phyloP scores from a whole-genome alignment of 37 sponge, comb jelly and placozoan species.

The Tethya wilhelma region DNA sequence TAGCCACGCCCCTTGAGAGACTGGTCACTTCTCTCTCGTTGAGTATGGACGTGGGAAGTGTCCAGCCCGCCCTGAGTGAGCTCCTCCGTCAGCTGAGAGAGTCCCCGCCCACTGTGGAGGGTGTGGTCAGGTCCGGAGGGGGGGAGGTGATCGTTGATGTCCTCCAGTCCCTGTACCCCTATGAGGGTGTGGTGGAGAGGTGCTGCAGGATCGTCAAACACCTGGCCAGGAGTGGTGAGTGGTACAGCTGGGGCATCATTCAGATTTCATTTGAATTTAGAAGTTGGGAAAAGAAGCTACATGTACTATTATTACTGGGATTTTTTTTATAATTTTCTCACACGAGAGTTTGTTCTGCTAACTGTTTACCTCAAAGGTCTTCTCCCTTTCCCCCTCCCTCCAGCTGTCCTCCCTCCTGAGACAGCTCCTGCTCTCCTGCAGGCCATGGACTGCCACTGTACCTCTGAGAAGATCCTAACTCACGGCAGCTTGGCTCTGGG shows the following conservation, averaged over 20 bases:
- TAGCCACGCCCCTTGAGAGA: not conserved
- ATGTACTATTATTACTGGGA: not conserved
- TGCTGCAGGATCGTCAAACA: constrained; percentile 1
- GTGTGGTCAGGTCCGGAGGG: not conserved
- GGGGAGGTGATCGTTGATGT: not conserved
- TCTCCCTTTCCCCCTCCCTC: no score
- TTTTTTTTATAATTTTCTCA: not conserved
- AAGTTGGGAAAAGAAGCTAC: not conserved
- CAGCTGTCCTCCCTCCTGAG: constrained; percentile 2
- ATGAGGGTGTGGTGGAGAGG: not conserved
- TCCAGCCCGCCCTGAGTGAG: not conserved
- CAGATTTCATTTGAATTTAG: not conserved
- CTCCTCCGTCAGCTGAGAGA: not conserved
- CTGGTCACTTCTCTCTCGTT: not conserved
- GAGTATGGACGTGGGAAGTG: not conserved
- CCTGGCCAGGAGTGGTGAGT: constrained; percentile 26
- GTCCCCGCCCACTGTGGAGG: not conserved
- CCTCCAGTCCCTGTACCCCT: not conserved
- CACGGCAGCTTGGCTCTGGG: constrained; percentile 10
- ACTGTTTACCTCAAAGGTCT: no score
- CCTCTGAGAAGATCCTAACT: not conserved
- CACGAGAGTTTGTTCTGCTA: no score
- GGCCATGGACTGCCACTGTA: constrained; percentile 20
- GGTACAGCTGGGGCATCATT: not conserved
- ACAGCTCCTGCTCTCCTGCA: constrained; percentile 2